phyloP scores from a whole-genome alignment of 2,113 vertebrate genomes.

The Pseudopipra pipra region DNA sequence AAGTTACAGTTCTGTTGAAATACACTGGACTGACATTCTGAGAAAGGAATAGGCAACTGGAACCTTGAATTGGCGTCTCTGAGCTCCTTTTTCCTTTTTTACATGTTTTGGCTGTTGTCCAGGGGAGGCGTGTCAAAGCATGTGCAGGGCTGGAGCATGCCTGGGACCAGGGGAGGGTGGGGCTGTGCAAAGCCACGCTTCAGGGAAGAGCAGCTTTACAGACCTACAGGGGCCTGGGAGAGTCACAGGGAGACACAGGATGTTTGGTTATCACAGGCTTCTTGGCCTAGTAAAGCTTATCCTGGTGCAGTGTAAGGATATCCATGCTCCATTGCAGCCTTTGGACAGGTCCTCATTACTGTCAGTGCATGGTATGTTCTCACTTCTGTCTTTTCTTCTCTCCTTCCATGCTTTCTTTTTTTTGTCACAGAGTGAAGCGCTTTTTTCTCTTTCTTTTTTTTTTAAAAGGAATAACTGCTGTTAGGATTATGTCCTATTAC shows the following conservation, averaged over 20 bases:
- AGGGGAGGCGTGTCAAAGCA: neutral
- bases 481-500: conserved; percentile 15
- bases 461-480: neutral
- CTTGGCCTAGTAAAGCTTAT: neutral
- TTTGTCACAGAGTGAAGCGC: neutral
- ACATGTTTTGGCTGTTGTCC: neutral
- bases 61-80: neutral
- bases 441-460: neutral
- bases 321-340: neutral
- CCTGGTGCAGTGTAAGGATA: neutral
- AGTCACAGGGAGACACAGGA: neutral
- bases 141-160: neutral
- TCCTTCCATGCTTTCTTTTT: neutral
- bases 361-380: neutral
- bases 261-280: rapidly evolving
- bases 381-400: neutral
- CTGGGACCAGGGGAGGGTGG: neutral
- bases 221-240: neutral
- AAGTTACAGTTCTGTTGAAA: neutral
- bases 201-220: neutral
- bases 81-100: neutral
- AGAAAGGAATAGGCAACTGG: neutral
- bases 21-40: neutral
- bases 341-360: neutral
- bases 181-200: rapidly evolving